Conservation (phyloP, 92 coral and sea anemone species). For the Phenganax stokvisi region DNA sequence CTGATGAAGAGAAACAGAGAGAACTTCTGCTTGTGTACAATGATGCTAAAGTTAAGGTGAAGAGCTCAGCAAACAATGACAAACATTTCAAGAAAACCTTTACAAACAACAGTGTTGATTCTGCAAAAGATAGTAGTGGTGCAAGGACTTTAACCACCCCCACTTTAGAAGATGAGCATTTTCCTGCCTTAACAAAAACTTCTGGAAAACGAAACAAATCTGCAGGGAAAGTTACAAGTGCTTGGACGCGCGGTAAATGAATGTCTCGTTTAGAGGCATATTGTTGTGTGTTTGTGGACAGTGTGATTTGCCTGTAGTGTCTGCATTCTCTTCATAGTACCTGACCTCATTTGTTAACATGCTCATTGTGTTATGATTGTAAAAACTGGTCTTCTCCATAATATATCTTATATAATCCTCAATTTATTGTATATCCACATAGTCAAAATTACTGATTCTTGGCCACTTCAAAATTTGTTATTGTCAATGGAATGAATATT, state of each 20-base stretch:
- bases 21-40: conserved; percentile 63
- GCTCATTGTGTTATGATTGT: too few relatives aligned
- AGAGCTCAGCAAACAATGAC: background rate
- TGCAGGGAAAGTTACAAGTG: background rate
- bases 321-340: too few relatives aligned
- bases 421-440: too few relatives aligned
- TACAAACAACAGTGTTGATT: background rate
- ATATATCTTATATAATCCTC: too few relatives aligned
- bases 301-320: too few relatives aligned
- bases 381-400: too few relatives aligned
- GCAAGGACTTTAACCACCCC: background rate
- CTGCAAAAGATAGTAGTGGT: background rate
- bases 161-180: background rate
- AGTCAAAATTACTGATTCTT: too few relatives aligned
- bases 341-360: too few relatives aligned
- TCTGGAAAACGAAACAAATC: background rate
- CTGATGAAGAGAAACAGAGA: conserved; percentile 62
- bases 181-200: conserved; percentile 25
- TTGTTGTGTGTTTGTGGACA: too few relatives aligned
- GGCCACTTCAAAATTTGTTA: background rate
- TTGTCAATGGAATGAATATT: conserved; percentile 48
- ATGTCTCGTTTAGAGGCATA: background rate
- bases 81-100: background rate
- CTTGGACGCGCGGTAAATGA: conserved; percentile 17
- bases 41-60: conserved; percentile 68